These are phyloP conservation scores for Phataginus tetradactyla DNA, from an alignment of 2,797 vertebrate genomes.

Conservation along the genomic window DNA sequence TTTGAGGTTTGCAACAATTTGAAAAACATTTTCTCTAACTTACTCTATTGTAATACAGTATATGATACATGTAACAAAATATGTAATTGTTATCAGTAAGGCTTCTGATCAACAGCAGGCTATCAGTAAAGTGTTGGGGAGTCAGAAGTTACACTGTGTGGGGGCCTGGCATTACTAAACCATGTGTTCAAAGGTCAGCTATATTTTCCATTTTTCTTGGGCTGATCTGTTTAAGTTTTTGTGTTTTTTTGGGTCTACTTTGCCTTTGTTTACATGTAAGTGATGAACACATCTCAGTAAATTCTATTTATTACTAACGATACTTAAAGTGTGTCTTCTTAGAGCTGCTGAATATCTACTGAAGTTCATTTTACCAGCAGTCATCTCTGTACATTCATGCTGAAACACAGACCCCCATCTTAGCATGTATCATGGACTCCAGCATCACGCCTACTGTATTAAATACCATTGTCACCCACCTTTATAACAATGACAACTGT, in stretches of 20 bases:
- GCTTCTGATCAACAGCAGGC: no score
- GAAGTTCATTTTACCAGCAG: neutral
- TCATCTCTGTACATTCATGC: neutral
- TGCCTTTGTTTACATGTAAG: slow-evolving; percentile 35
- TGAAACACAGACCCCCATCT: neutral
- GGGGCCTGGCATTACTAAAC: no score
- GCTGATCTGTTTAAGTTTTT: neutral
- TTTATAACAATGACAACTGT: neutral
- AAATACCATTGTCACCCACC: neutral
- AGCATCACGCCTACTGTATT: neutral
- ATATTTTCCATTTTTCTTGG: slow-evolving; percentile 14
- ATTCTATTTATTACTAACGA: neutral
- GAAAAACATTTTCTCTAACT: no score
- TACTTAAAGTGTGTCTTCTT: slow-evolving; percentile 13
- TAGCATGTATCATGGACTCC: neutral
- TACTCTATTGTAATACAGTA: no score
- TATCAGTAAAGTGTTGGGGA: no score
- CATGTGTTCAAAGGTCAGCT: no score
- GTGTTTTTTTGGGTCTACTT: neutral
- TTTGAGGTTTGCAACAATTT: no score
- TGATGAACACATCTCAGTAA: slow-evolving; percentile 10
- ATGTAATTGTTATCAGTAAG: no score
- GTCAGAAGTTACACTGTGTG: no score
- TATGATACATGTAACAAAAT: no score
- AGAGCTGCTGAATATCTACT: neutral